These are phyloP conservation scores for Ladona fulva DNA, from an alignment of 1,140 invertebrate genomes.

Conservation along the genomic window DNA sequence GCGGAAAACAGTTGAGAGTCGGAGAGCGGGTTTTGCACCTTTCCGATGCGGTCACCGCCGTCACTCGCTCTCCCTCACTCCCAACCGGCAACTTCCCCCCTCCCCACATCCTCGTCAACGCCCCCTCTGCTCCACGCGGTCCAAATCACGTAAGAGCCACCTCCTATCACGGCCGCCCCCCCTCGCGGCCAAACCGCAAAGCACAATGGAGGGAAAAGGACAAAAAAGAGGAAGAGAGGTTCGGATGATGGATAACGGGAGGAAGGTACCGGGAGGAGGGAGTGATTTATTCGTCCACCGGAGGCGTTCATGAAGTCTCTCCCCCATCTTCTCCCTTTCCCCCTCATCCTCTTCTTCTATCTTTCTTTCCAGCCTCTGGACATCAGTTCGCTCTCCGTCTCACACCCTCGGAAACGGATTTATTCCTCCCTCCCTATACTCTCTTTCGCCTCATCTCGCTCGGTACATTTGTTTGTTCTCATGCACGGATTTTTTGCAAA, in stretches of 20 bases:
- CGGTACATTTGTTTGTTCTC: neutral
- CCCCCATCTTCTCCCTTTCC: too few species aligned
- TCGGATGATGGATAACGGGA: neutral
- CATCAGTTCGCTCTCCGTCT: neutral
- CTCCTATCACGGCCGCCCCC: neutral
- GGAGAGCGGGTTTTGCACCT: slow-evolving; percentile 2
- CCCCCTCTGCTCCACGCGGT: neutral
- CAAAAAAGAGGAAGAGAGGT: neutral
- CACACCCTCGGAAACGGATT: neutral
- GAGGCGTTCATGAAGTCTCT: neutral
- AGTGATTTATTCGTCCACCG: slow-evolving; percentile 8
- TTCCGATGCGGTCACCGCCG: slow-evolving; percentile 4
- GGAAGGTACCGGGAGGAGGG: neutral
- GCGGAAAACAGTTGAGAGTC: slow-evolving; percentile 5
- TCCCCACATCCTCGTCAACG: neutral
- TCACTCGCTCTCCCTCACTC: neutral
- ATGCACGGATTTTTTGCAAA: neutral
- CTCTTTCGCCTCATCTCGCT: neutral
- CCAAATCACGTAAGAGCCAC: neutral
- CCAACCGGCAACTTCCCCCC: neutral
- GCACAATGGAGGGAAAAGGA: neutral
- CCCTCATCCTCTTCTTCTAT: neutral
- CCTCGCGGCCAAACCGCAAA: neutral
- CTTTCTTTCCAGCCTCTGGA: neutral
- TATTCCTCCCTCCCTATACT: neutral